These are phyloP conservation scores for Sinocyclocheilus anshuiensis DNA, from an alignment of 2,113 vertebrate genomes.

Conservation along the genomic window DNA sequence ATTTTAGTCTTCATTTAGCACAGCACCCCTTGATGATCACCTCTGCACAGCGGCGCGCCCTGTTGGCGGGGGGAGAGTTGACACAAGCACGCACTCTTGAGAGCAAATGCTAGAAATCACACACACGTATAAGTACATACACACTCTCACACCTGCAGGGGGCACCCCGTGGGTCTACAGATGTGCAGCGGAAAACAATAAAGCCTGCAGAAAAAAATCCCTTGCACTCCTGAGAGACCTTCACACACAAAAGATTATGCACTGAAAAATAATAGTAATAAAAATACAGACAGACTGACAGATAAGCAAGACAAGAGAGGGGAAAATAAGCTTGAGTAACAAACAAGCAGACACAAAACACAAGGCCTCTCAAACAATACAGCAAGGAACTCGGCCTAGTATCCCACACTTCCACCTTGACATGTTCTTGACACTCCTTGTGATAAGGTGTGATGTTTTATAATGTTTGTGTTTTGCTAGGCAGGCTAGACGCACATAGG, in stretches of 20 bases:
- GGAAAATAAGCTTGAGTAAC: constrained; percentile 31
- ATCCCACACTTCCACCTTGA: constrained; percentile 43
- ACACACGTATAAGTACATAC: constrained; percentile 16
- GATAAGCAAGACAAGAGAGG: constrained; percentile 38
- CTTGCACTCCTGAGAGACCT: constrained; percentile 60
- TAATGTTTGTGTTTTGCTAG: constrained; percentile 55
- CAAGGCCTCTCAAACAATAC: constrained; percentile 36
- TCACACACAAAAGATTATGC: constrained; percentile 37
- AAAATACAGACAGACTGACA: constrained; percentile 43
- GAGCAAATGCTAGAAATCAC: constrained; percentile 7
- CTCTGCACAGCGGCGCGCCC: constrained; percentile 45
- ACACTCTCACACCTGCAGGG: constrained; percentile 61
- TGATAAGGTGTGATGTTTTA: constrained; percentile 55
- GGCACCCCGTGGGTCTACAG: constrained; percentile 68
- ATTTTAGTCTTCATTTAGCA: constrained; percentile 59
- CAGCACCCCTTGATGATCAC: constrained; percentile 58
- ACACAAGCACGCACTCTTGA: neutral
- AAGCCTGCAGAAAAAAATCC: constrained; percentile 59
- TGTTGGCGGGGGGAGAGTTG: constrained; percentile 47
- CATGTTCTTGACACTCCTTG: constrained; percentile 54
- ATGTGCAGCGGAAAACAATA: constrained; percentile 73
- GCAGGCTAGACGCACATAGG: constrained; percentile 22
- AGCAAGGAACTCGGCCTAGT: constrained; percentile 30
- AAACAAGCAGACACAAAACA: constrained; percentile 49
- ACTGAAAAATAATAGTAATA: constrained; percentile 22